phyloP scores from a whole-genome alignment of 1,140 invertebrate genomes.

The Limonius californicus region DNA sequence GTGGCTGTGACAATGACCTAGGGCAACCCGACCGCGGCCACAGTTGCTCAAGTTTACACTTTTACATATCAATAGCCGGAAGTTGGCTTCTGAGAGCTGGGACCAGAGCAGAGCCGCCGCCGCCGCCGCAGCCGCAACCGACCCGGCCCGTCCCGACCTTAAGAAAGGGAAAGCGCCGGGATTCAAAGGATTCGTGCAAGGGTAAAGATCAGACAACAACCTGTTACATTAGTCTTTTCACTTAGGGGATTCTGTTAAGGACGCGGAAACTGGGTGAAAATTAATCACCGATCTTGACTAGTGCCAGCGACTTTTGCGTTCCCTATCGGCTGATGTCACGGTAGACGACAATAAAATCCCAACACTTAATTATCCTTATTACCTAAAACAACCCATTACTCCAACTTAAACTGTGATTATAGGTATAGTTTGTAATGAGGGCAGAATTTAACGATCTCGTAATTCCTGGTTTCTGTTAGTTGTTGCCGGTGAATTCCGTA shows the following conservation, averaged over 20 bases:
- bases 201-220: constrained; percentile 33
- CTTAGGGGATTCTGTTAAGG: constrained; percentile 16
- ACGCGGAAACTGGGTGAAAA: constrained; percentile 15
- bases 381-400: no score
- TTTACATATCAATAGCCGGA: constrained; percentile 18
- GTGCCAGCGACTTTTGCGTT: neutral
- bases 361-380: no score
- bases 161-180: constrained; percentile 28
- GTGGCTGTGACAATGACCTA: neutral
- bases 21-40: neutral
- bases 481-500: no score
- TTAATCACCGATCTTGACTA: constrained; percentile 12
- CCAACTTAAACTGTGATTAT: no score
- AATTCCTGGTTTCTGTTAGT: no score
- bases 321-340: neutral
- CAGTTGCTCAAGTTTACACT: constrained; percentile 17
- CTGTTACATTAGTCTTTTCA: constrained; percentile 25
- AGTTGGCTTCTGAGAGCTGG: constrained; percentile 1
- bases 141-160: constrained; percentile 20
- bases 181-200: constrained; percentile 32
- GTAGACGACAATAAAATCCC: neutral
- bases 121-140: neutral
- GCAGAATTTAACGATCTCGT: no score
- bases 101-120: neutral
- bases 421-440: no score